Base-by-base conservation (phyloP, 2,888 invertebrate genomes). In the Lamellibrachia columna region DNA sequence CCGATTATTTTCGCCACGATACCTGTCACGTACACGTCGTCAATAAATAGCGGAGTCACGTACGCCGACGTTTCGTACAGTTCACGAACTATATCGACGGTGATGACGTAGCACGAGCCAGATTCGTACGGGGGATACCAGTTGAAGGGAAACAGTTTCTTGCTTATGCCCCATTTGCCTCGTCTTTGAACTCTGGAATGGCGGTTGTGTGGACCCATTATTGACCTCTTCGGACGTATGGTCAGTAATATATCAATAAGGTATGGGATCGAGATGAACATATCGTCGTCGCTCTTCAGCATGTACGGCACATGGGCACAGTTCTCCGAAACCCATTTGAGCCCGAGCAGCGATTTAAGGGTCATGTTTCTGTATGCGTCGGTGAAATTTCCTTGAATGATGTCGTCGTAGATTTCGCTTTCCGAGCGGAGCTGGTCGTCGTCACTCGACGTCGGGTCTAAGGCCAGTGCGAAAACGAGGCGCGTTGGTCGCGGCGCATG, bases 11-110 rank as follows among this genome's bases (percentile, higher is more conserved):
- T 92, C 3, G 93, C 94, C n/a, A 94, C 58, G n/a, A 94, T 94
- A n/a, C 94, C 94, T 40, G 94, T 94, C n/a, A 94, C 93, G 91
- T 94, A 94, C n/a, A 94, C 94, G 92, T 94, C 94, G 75, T 94
- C 94, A 52, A 94, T 94, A 90, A 93, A 93, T 15, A 94, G 94
- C 52, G 90, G 90, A 11, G 94, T 93, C 52, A 94, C 93, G 92
- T 93, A 94, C 52, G 94, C 94, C 2, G 94, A 90, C 8, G 93
- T 90, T n/a, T 93, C 92, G 75, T 91, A 93, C n/a, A 94, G 60
- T 1, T 93, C 93, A 22, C 92, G n/a, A 15, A 93, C 92, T 22
- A 94, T 90, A 91, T 94, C 94, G 15, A 22, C 60, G 58, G 93
- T 93, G 90, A 94, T 94, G 15, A 94, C 92, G 90, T 94, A 94